phyloP scores from a whole-genome alignment of 2,113 vertebrate species.

The Neogobius melanostomus region DNA sequence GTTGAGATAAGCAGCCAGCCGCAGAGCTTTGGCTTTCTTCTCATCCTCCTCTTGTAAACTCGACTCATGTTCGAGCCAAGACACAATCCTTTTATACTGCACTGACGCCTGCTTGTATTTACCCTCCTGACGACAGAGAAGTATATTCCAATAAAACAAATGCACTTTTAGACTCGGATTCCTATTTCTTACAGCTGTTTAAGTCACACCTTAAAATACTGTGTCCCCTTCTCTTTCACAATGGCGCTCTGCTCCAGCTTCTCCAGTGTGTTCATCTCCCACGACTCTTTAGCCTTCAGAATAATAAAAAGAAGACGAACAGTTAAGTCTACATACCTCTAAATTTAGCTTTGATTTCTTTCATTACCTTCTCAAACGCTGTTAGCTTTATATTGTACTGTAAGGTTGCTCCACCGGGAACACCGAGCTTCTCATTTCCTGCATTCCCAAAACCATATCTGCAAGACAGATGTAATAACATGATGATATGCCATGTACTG shows the following conservation, averaged over 20 bases:
- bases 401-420: conserved; percentile 85
- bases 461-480: conserved; percentile 18
- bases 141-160: not conserved
- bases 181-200: not conserved
- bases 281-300: conserved; percentile 92
- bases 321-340: not conserved
- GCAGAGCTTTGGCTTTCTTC: conserved; percentile 80
- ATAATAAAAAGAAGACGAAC: not conserved
- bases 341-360: not conserved
- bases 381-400: conserved; percentile 88
- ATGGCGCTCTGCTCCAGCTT: conserved; percentile 92
- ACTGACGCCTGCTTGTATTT: conserved; percentile 89
- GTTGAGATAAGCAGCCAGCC: conserved; percentile 92
- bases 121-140: conserved; percentile 77
- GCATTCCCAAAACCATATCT: conserved; percentile 89
- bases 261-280: conserved; percentile 93
- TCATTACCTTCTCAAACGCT: conserved; percentile 91
- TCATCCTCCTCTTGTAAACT: conserved; percentile 81
- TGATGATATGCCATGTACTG: not conserved
- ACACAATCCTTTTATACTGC: conserved; percentile 95
- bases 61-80: conserved; percentile 91
- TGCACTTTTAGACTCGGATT: not conserved
- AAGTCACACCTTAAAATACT: conserved; percentile 88
- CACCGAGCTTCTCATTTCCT: conserved; percentile 84
- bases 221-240: conserved; percentile 94